Conservation (phyloP, 2,888 invertebrate species). For the Capitulum mitella region DNA sequence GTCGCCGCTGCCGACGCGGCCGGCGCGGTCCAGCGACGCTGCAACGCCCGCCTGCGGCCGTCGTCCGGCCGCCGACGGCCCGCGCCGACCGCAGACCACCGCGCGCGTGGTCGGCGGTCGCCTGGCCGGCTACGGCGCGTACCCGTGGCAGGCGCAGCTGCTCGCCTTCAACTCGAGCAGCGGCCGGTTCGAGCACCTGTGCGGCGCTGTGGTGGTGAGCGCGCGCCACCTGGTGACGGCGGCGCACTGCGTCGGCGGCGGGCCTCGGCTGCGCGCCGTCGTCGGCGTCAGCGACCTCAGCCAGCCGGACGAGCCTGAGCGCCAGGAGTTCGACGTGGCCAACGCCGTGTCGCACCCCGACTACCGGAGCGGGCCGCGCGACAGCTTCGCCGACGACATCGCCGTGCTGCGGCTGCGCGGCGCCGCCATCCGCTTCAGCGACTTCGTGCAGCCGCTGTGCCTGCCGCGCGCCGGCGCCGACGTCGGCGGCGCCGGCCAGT, state of each 20-base stretch:
- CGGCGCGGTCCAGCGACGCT: neutral
- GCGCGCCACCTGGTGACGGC: constrained; percentile 1
- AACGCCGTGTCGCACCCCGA: neutral
- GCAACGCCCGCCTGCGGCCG: neutral
- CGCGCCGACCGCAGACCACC: neutral
- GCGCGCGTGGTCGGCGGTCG: neutral
- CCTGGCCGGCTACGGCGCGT: neutral
- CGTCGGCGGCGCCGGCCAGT: neutral
- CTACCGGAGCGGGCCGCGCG: neutral
- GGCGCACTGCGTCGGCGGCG: neutral
- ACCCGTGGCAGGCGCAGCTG: constrained; percentile 18
- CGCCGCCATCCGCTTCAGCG: neutral
- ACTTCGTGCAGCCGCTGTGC: constrained; percentile 9
- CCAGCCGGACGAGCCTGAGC: neutral
- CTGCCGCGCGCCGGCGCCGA: constrained; percentile 4
- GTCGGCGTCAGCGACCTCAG: constrained; percentile 7
- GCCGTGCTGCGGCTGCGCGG: neutral
- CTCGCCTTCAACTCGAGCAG: neutral
- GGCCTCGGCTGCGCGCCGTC: neutral
- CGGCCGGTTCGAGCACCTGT: constrained; percentile 1
- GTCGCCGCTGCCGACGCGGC: neutral
- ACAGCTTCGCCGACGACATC: neutral
- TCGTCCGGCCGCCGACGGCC: neutral
- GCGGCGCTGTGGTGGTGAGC: neutral
- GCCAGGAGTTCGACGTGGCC: constrained; percentile 2